A percentile compares a stretch with the other conserved stretches of the same genome.
These are phyloP conservation scores for Gasteruption jaculator DNA, from an alignment of 2,888 invertebrate species.

Conservation along the genomic window DNA sequence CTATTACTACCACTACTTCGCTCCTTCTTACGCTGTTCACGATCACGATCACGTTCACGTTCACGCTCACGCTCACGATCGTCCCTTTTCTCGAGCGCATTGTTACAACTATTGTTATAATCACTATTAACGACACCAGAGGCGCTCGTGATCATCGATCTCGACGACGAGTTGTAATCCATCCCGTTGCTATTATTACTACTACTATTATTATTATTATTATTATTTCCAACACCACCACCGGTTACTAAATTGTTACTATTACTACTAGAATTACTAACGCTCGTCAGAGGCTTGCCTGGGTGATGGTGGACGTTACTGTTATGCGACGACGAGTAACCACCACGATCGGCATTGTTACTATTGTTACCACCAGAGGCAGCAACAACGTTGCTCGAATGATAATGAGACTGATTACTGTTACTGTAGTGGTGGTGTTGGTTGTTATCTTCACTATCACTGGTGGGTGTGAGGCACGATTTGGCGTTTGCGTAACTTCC, in stretches of 20 bases:
- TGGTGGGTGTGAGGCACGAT: conserved; percentile 35
- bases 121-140: too few species aligned
- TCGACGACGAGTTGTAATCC: too few species aligned
- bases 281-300: conserved; percentile 6
- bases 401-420: background rate
- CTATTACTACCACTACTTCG: conserved; percentile 6
- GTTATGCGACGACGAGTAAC: conserved; percentile 25
- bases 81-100: too few species aligned
- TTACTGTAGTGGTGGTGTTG: conserved; percentile 4
- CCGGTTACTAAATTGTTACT: conserved; percentile 9
- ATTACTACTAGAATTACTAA: too few species aligned
- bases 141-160: too few species aligned
- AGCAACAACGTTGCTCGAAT: background rate
- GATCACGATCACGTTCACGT: conserved; percentile 5
- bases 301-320: conserved; percentile 21
- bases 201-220: conserved; percentile 9
- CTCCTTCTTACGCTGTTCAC: conserved; percentile 3
- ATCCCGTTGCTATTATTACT: conserved; percentile 16
- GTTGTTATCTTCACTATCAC: conserved; percentile 33
- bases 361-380: conserved; percentile 3
- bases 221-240: conserved; percentile 10
- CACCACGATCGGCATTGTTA: conserved; percentile 3
- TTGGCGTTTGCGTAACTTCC: conserved; percentile 27
- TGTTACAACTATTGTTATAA: too few species aligned
- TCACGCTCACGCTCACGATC: too few species aligned